These are phyloP conservation scores for Lytechinus variegatus DNA, from an alignment of 35 echinoderm and acorn worm species.

Conservation along the genomic window DNA sequence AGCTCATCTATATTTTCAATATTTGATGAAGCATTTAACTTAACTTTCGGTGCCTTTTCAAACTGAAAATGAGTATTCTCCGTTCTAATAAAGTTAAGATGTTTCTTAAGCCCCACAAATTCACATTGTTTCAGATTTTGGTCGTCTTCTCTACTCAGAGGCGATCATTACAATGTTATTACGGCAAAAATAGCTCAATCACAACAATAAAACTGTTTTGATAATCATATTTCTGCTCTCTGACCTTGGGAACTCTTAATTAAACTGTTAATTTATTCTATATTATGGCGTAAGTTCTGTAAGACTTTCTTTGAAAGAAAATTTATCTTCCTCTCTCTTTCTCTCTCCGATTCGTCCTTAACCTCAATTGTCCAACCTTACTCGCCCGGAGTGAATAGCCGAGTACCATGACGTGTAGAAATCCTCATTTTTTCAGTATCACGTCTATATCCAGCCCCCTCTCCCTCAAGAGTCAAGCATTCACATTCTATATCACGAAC, in stretches of 20 bases:
- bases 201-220: not conserved
- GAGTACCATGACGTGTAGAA: not conserved
- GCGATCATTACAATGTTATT: not conserved
- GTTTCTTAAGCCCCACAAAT: not conserved
- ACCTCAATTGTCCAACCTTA: not conserved
- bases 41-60: no score
- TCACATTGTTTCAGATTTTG: not conserved
- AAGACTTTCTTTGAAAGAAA: not conserved
- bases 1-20: not conserved
- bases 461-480: not conserved
- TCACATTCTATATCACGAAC: not conserved
- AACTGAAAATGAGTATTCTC: no score
- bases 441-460: not conserved
- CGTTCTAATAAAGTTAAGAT: no score
- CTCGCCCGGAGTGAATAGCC: not conserved
- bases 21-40: not conserved
- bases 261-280: not conserved
- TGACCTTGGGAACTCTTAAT: no score
- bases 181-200: no score
- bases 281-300: not conserved
- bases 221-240: not conserved
- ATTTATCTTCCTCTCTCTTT: no score
- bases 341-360: not conserved
- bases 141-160: not conserved
- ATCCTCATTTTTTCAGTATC: constrained; percentile 13